phyloP scores from a whole-genome alignment of 1,140 invertebrate genomes.

The Sipha flava region DNA sequence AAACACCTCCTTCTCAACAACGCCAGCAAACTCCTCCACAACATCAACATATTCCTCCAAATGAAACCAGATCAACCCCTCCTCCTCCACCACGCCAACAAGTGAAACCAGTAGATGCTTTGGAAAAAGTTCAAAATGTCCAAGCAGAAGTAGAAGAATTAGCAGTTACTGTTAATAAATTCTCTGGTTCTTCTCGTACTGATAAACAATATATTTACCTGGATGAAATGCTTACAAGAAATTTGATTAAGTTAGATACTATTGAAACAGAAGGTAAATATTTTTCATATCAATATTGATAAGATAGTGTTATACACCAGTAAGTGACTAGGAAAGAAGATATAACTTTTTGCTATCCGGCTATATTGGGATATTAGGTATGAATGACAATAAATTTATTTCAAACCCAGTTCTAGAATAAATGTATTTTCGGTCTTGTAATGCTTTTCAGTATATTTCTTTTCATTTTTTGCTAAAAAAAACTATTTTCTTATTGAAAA shows the following conservation, averaged over 20 bases:
- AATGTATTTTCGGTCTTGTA: no score
- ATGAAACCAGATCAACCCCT: slow-evolving; percentile 38
- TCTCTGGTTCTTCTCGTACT: slow-evolving; percentile 55
- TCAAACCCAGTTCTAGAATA: no score
- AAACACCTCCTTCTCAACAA: slow-evolving; percentile 39
- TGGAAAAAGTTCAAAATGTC: slow-evolving; percentile 69
- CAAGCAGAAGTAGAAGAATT: slow-evolving; percentile 71
- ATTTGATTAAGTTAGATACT: slow-evolving; percentile 80
- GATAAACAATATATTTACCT: slow-evolving; percentile 81
- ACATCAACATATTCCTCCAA: slow-evolving; percentile 37
- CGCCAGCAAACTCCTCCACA: slow-evolving; percentile 36
- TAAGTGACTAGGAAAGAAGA: no score
- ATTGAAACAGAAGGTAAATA: slow-evolving; percentile 87
- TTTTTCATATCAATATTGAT: not conserved
- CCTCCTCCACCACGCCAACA: slow-evolving; percentile 40
- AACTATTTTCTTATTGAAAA: no score
- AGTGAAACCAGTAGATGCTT: slow-evolving; percentile 54
- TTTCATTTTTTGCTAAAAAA: no score
- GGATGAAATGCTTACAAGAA: slow-evolving; percentile 90
- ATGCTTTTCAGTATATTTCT: no score
- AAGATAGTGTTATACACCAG: no score
- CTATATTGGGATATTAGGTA: no score
- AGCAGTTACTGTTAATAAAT: slow-evolving; percentile 67
- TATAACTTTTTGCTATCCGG: no score
- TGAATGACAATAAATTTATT: no score